phyloP scores from a whole-genome alignment of 2,113 vertebrate species.

The Anas platyrhynchos region DNA sequence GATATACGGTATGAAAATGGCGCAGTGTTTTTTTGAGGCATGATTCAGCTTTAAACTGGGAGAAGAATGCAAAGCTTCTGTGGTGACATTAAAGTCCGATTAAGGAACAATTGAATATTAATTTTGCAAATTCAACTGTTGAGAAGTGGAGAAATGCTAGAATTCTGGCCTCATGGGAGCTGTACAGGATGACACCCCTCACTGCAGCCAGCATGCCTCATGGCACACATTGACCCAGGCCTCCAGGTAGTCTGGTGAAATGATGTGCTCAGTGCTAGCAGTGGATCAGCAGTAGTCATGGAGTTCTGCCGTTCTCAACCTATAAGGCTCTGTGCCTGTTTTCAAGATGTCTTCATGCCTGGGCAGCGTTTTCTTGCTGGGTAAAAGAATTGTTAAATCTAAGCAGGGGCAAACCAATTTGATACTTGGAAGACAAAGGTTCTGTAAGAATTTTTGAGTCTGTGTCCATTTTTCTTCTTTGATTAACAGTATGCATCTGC shows the following conservation, averaged over 20 bases:
- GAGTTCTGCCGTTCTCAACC: accelerated
- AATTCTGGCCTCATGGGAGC: neutral
- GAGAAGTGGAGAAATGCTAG: neutral
- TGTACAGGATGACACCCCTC: neutral
- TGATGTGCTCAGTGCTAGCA: neutral
- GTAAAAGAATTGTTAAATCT: neutral
- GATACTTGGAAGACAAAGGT: neutral
- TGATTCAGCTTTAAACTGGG: neutral
- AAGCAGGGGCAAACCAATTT: neutral
- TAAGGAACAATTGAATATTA: neutral
- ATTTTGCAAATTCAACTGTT: neutral
- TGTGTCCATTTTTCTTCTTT: neutral
- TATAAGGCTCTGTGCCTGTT: neutral
- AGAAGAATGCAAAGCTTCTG: neutral
- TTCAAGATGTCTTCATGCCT: neutral
- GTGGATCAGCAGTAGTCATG: accelerated
- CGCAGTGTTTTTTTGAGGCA: neutral
- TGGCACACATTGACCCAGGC: accelerated
- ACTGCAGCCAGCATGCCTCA: neutral
- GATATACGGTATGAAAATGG: neutral
- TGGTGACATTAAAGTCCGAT: neutral
- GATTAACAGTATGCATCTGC: neutral
- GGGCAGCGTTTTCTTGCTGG: neutral
- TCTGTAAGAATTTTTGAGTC: neutral
- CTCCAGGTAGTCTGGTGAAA: neutral